phyloP scores from a whole-genome alignment of 1,140 invertebrate species.

The Augochlora pura region DNA sequence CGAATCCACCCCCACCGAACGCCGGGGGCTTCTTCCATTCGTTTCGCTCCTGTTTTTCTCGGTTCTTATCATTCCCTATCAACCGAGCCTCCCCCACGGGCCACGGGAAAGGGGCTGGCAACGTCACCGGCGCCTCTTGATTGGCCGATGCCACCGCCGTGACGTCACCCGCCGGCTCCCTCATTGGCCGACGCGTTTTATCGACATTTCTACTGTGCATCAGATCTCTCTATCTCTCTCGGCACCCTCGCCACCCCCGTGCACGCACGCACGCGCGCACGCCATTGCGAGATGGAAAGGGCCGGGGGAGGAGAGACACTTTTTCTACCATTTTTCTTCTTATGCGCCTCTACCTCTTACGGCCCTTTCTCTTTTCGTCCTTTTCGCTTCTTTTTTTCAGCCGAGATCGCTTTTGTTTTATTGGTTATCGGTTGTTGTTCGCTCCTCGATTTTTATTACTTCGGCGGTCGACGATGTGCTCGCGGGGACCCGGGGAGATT shows the following conservation, averaged over 20 bases:
- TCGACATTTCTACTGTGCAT: slow-evolving; percentile 76
- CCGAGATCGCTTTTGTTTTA: too few species aligned
- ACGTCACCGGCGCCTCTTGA: slow-evolving; percentile 73
- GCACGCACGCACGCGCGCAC: slow-evolving; percentile 28
- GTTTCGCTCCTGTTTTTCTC: slow-evolving; percentile 41
- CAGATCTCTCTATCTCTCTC: slow-evolving; percentile 20
- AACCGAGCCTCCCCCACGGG: slow-evolving; percentile 67
- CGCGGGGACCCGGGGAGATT: too few species aligned
- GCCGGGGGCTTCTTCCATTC: slow-evolving; percentile 2
- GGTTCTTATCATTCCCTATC: slow-evolving; percentile 47
- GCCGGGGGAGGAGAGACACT: slow-evolving; percentile 44
- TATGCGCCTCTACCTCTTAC: slow-evolving; percentile 2
- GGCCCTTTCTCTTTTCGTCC: not conserved
- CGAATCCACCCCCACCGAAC: slow-evolving; percentile 26
- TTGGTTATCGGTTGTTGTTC: too few species aligned
- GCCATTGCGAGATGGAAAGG: slow-evolving; percentile 41
- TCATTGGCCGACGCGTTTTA: slow-evolving; percentile 79
- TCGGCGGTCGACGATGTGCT: too few species aligned
- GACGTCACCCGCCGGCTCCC: slow-evolving; percentile 74
- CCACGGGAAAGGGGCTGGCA: slow-evolving; percentile 49
- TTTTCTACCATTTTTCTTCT: slow-evolving; percentile 21
- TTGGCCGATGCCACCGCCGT: slow-evolving; percentile 74
- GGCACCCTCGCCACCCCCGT: too few species aligned
- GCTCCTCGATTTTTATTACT: too few species aligned
- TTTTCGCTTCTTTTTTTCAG: not conserved